Evolutionary conservation across 1,140 invertebrate species (phyloP).

Genomic region (Lepidurus arcticus): DNA sequence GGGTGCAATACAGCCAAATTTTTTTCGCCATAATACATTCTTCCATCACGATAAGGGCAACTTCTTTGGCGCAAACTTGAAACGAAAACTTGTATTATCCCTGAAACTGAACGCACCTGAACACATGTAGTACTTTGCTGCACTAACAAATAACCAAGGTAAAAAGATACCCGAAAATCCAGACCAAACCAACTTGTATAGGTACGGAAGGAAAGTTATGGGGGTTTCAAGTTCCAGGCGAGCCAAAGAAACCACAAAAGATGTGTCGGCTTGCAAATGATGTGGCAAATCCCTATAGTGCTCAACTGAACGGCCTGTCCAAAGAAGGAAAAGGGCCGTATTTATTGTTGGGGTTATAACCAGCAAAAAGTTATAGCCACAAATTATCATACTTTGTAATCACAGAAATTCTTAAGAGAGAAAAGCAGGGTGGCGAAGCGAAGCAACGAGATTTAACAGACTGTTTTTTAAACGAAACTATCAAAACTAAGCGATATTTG

Average conservation of each 20-base stretch:
- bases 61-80: background rate
- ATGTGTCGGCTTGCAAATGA: conserved; percentile 21
- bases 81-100: too few relatives aligned
- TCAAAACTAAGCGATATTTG: too few relatives aligned
- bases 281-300: background rate
- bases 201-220: background rate
- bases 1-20: background rate
- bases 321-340: background rate
- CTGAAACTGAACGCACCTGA: too few relatives aligned
- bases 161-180: background rate
- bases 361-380: background rate
- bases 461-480: too few relatives aligned
- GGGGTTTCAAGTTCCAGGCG: background rate
- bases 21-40: background rate
- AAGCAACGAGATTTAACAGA: too few relatives aligned
- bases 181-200: background rate
- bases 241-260: conserved; percentile 7
- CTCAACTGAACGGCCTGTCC: background rate
- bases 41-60: background rate
- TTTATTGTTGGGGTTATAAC: background rate
- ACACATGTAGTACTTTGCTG: too few relatives aligned
- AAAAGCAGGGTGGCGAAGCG: background rate
- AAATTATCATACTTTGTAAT: conserved; percentile 7
- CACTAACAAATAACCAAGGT: too few relatives aligned
- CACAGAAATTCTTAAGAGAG: background rate